Percentiles rank a stretch among this genome's conserved stretches.
Evolutionary conservation across 1,140 invertebrate species (phyloP).

Genomic region (Holotrichia oblita): DNA sequence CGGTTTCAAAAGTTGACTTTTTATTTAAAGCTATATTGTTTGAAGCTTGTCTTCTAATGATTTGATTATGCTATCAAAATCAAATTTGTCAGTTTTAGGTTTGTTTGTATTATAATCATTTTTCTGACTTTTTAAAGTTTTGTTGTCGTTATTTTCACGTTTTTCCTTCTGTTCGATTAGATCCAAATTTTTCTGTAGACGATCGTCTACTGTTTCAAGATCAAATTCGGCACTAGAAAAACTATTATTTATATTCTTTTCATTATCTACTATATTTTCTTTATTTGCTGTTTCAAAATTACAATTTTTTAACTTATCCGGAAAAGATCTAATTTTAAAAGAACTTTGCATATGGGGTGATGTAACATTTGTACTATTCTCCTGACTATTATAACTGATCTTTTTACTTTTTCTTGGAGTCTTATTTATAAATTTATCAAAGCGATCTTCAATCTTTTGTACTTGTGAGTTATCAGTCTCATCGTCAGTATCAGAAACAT

Average conservation of each 20-base stretch:
- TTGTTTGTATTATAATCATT: no score
- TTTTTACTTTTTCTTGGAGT: background rate
- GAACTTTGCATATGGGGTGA: background rate
- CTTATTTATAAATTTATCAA: slow-evolving; percentile 33
- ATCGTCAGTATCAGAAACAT: slow-evolving; percentile 39
- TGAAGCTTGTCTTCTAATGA: slow-evolving; percentile 34
- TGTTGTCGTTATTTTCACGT: no score
- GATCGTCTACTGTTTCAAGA: no score
- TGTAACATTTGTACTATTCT: background rate
- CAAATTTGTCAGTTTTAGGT: background rate
- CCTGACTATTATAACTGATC: background rate
- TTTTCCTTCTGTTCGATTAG: no score
- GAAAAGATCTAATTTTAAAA: no score
- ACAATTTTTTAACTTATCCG: background rate
- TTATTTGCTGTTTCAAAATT: background rate
- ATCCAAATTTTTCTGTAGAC: no score
- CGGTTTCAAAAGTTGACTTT: slow-evolving; percentile 29
- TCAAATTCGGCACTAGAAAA: no score
- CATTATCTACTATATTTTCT: no score
- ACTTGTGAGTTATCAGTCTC: slow-evolving; percentile 9
- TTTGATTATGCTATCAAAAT: slow-evolving; percentile 29
- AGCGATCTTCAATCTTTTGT: slow-evolving; percentile 30
- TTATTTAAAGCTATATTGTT: slow-evolving; percentile 41
- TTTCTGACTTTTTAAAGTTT: no score
- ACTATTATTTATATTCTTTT: background rate